Percentiles rank a stretch among this genome's conserved stretches.
Evolutionary conservation across 2,888 invertebrate genomes (phyloP).

Genomic region (Dilophus febrilis): DNA sequence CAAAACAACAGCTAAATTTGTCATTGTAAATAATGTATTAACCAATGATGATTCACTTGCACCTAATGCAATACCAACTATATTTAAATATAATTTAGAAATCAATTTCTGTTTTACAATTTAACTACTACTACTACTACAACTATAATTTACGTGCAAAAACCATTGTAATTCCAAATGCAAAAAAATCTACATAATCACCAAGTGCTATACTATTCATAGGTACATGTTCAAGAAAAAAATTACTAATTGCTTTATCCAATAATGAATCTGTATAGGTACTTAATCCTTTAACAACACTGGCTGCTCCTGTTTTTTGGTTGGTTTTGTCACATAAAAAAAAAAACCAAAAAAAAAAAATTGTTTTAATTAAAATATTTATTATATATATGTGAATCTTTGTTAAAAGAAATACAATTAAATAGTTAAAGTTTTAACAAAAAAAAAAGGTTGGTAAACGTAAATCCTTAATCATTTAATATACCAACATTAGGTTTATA

Average conservation of each 20-base stretch:
- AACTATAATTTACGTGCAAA: slow-evolving; percentile 43
- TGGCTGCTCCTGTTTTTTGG: slow-evolving; percentile 63
- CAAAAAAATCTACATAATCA: slow-evolving; percentile 58
- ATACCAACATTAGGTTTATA: too few relatives aligned
- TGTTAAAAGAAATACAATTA: too few relatives aligned
- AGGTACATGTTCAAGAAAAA: slow-evolving; percentile 44
- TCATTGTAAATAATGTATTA: slow-evolving; percentile 71
- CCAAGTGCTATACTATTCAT: slow-evolving; percentile 48
- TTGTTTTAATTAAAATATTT: too few relatives aligned
- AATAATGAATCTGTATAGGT: slow-evolving; percentile 57
- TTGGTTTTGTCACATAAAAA: too few relatives aligned
- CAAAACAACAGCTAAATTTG: slow-evolving; percentile 64
- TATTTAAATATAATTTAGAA: not conserved
- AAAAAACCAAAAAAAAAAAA: too few relatives aligned
- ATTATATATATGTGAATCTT: too few relatives aligned
- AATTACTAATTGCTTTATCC: slow-evolving; percentile 44
- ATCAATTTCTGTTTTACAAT: not conserved
- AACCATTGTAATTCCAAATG: slow-evolving; percentile 49
- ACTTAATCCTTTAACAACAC: slow-evolving; percentile 67
- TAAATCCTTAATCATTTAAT: too few relatives aligned
- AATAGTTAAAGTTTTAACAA: too few relatives aligned
- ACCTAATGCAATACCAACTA: slow-evolving; percentile 60
- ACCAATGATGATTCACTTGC: slow-evolving; percentile 74
- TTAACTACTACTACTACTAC: too few relatives aligned
- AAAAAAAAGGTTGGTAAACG: too few relatives aligned